Conservation (phyloP, 2,797 vertebrate species). For the Spea hammondii region DNA sequence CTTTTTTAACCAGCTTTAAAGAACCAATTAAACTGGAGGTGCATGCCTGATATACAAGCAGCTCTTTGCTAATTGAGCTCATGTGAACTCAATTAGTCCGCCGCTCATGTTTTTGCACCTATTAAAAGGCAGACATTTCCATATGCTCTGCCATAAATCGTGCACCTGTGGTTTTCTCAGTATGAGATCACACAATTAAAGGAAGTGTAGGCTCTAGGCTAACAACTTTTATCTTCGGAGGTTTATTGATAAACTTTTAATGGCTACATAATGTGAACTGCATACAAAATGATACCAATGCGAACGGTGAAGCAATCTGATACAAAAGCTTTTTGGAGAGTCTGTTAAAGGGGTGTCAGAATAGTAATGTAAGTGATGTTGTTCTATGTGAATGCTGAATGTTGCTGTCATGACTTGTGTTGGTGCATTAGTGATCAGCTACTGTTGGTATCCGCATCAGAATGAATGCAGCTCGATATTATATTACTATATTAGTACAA, state of each 20-base stretch:
- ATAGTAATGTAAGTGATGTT: too few species aligned
- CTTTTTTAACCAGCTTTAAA: background rate
- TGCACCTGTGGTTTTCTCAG: background rate
- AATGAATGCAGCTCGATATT: too few species aligned
- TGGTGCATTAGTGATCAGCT: too few species aligned
- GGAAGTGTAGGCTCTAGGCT: background rate
- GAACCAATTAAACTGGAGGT: background rate
- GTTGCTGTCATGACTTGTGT: too few species aligned
- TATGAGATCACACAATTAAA: background rate
- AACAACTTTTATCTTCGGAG: background rate
- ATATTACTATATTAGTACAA: too few species aligned
- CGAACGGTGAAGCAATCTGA: background rate
- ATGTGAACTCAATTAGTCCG: background rate
- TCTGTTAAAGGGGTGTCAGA: too few species aligned
- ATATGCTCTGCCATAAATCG: conserved; percentile 11
- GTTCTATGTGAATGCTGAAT: too few species aligned
- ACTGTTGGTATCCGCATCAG: too few species aligned
- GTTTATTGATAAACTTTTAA: background rate
- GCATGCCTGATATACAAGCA: background rate
- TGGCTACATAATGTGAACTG: background rate
- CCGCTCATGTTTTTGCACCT: background rate
- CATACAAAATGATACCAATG: background rate
- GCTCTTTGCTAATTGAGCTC: background rate
- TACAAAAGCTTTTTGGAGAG: too few species aligned
- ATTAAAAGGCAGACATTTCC: background rate